Conservation (phyloP, 2,888 invertebrate genomes). For the Drosophila siamana region DNA sequence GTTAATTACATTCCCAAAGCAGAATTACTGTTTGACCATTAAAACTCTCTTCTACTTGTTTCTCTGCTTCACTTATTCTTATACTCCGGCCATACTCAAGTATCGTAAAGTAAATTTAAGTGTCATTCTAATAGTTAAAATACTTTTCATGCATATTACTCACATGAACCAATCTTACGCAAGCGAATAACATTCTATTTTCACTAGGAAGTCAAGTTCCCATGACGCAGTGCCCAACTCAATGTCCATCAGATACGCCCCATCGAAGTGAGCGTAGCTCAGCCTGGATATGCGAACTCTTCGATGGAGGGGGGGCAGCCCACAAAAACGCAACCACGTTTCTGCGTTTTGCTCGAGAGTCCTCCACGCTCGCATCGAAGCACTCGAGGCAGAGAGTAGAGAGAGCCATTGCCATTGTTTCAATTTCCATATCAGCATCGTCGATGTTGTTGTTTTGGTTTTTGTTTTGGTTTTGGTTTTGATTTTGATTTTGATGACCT, state of each 20-base stretch:
- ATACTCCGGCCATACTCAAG: too few relatives aligned
- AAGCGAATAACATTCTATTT: too few relatives aligned
- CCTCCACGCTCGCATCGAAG: conserved; percentile 40
- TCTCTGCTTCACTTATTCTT: too few relatives aligned
- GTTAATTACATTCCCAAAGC: too few relatives aligned
- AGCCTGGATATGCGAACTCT: conserved; percentile 10
- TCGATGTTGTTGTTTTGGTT: conserved; percentile 16
- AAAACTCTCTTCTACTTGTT: too few relatives aligned
- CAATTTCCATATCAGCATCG: conserved; percentile 69
- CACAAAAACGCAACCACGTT: conserved; percentile 74
- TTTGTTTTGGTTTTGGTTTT: conserved; percentile 26
- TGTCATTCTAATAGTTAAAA: too few relatives aligned
- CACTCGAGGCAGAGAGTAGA: conserved; percentile 23
- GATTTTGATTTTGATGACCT: conserved; percentile 78
- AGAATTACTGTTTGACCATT: too few relatives aligned
- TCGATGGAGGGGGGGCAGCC: conserved; percentile 9
- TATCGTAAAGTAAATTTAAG: too few relatives aligned
- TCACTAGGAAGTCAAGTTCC: too few relatives aligned
- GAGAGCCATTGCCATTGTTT: conserved; percentile 66
- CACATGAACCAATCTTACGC: too few relatives aligned
- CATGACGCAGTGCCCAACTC: too few relatives aligned
- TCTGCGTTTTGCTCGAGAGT: conserved; percentile 71
- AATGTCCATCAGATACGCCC: neutral
- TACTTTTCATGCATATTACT: too few relatives aligned
- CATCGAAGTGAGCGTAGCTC: neutral